These are phyloP conservation scores for Tangara arthus DNA, from an alignment of 2,797 vertebrate genomes.

Conservation along the genomic window DNA sequence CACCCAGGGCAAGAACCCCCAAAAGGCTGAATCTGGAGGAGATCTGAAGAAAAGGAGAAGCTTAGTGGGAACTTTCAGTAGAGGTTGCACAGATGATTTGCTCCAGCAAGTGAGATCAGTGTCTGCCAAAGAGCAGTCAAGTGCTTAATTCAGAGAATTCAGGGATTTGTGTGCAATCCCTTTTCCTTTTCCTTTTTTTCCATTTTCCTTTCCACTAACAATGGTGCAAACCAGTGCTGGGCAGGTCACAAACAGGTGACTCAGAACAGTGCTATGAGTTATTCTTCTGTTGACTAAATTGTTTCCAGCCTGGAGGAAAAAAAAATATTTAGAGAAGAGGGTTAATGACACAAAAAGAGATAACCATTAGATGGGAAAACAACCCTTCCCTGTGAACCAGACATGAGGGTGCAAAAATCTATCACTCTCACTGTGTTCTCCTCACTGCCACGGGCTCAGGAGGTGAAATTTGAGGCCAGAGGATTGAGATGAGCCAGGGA, in stretches of 20 bases:
- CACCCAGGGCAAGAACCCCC: background rate
- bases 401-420: background rate
- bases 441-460: background rate
- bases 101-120: background rate
- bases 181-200: background rate
- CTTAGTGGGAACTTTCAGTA: background rate
- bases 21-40: background rate
- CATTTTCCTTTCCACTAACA: background rate
- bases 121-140: background rate
- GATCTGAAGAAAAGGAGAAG: background rate
- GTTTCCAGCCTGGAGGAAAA: background rate
- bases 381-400: background rate
- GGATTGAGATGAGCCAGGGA: background rate
- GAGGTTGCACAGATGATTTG: background rate
- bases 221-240: background rate
- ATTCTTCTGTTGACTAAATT: background rate
- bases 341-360: background rate
- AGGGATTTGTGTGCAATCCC: background rate
- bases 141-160: background rate
- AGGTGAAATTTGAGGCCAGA: background rate
- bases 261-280: accelerated
- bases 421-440: background rate
- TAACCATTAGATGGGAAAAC: background rate
- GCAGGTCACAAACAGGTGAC: background rate
- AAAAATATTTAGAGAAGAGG: background rate